phyloP scores from a whole-genome alignment of 2,797 vertebrate species.

The Periparus ater region DNA sequence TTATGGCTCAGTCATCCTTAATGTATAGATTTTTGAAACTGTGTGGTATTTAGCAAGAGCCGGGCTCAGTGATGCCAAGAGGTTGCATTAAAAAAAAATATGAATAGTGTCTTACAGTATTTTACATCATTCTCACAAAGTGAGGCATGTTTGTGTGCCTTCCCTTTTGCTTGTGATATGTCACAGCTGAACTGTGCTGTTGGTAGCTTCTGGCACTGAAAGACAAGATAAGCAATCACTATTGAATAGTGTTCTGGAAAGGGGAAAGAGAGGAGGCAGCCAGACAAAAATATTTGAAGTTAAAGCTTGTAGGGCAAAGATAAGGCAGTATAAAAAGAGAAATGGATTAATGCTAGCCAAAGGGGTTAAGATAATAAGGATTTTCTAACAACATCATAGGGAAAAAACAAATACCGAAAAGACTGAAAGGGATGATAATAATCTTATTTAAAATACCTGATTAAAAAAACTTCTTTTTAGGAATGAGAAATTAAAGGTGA shows the following conservation, averaged over 20 bases:
- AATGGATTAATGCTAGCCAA: slow-evolving; percentile 55
- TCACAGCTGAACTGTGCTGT: slow-evolving; percentile 5
- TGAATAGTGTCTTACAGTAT: background rate
- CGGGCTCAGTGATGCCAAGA: background rate
- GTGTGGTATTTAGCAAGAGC: background rate
- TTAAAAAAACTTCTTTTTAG: slow-evolving; percentile 19
- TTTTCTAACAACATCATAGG: slow-evolving; percentile 43
- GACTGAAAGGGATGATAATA: slow-evolving; percentile 28
- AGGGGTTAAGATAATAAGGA: slow-evolving; percentile 60
- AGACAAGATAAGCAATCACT: slow-evolving; percentile 52
- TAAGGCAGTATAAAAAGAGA: slow-evolving; percentile 52
- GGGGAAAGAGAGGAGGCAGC: slow-evolving; percentile 14
- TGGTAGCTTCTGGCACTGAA: slow-evolving; percentile 49
- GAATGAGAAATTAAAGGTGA: background rate
- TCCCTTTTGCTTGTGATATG: slow-evolving; percentile 15
- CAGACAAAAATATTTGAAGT: slow-evolving; percentile 40
- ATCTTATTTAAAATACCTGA: slow-evolving; percentile 25
- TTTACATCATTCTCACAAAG: background rate
- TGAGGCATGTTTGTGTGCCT: background rate
- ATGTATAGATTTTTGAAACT: background rate
- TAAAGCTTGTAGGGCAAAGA: slow-evolving; percentile 51
- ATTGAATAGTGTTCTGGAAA: slow-evolving; percentile 36
- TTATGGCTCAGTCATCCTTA: background rate
- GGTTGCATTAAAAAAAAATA: background rate
- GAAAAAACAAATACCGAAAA: background rate